Base-by-base conservation (phyloP, 2,797 vertebrate species). In the Aulostomus chinensis region DNA sequence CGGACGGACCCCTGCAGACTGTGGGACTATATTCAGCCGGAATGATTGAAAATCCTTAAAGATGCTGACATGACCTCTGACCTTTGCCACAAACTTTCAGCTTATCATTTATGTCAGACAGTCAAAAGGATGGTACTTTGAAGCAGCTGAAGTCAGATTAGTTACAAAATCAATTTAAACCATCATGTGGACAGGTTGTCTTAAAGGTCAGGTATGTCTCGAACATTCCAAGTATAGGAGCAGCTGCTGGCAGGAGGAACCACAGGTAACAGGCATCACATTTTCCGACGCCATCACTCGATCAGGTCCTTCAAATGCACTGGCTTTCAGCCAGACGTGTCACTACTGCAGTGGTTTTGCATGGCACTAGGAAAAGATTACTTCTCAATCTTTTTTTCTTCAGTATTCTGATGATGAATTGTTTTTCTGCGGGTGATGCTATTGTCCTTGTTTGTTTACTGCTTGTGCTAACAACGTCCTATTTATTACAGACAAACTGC, bases 401-500 rank as follows among this genome's bases (percentile, higher is more conserved):
- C 1, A 7, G 2, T 2, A 5, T 7, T 25, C 6, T 25, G 24
- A 16, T 60, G 35, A 42, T 68, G 20, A 42, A 47, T 68, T 46
- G 9, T 48, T 32, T 22, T 14, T 41, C 41, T 40, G 53, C 64
- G 38, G 40, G 34, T 32, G 35, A 16, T 28, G 21, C 21, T 32
- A 7, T 42, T 74, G 43, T 57, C 43, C 25, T 43, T 56, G 34
- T 71, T 47, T 69, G 52, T 60, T 60, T 40, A 5, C 29, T 30
- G 29, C 40, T 55, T 34, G 34, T 35, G 22, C 38, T 63, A 78
- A 78, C 52, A 36, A 53, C 51, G 6, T 1, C 2, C 30, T 31
- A 39, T 72, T 79, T 68, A 62, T 59, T 46, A 66, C 51, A 54
- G 49, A 64, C 31, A 45, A 60, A 61, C 57, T 56, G 55, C 37